Percentiles rank a stretch among this genome's conserved stretches.
Evolutionary conservation across 2,113 vertebrate genomes (phyloP).

Genomic region (Octodon degus): DNA sequence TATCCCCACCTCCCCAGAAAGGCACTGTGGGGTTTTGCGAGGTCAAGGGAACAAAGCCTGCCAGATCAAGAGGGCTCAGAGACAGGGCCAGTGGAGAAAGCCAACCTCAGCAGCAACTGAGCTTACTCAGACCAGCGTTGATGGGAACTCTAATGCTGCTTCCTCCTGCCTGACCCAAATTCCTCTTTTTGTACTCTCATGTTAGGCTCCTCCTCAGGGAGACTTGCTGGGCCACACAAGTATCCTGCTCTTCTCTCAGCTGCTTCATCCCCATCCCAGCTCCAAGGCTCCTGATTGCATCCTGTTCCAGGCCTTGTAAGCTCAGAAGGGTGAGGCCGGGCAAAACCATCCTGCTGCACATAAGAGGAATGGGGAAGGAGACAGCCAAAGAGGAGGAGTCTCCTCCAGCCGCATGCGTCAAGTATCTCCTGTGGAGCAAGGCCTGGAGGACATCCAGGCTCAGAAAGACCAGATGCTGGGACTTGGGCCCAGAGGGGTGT

Average conservation of each 20-base stretch:
- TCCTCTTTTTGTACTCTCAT: conserved; percentile 36
- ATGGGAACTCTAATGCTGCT: conserved; percentile 36
- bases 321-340: not conserved
- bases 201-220: not conserved
- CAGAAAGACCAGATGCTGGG: conserved; percentile 23
- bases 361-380: not conserved
- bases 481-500: not conserved
- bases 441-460: not conserved
- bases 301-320: not conserved
- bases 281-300: not conserved
- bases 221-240: not conserved
- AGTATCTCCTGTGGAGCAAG: not conserved
- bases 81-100: not conserved
- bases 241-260: not conserved
- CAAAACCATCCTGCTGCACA: not conserved
- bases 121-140: conserved; percentile 1
- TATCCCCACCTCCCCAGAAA: not conserved
- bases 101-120: not conserved
- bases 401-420: not conserved
- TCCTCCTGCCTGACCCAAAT: conserved; percentile 55
- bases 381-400: not conserved
- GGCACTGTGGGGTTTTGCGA: not conserved
- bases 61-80: not conserved
- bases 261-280: not conserved
- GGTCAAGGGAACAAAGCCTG: not conserved